Evolutionary conservation across 2,797 vertebrate genomes (phyloP).

Genomic region (Uromys caudimaculatus): DNA sequence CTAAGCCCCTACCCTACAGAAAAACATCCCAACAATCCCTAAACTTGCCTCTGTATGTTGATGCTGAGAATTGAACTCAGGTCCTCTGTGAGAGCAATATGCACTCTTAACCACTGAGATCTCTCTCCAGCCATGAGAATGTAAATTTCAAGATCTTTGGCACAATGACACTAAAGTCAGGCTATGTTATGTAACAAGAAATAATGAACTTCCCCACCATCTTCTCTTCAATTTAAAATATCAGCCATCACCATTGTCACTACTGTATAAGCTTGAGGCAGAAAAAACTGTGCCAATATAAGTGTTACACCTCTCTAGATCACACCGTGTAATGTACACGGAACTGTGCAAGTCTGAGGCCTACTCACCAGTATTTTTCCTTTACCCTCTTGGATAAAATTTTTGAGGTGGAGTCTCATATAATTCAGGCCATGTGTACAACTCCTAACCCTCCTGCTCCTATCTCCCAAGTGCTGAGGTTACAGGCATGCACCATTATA

Average conservation of each 20-base stretch:
- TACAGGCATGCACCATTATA: not conserved
- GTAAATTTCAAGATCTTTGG: constrained; percentile 18
- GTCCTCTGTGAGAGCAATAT: not conserved
- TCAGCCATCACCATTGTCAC: not conserved
- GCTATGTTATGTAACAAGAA: not conserved
- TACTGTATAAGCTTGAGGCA: not conserved
- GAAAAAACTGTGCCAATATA: not conserved
- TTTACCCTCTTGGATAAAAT: not conserved
- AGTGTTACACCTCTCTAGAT: not conserved
- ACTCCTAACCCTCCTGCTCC: not conserved
- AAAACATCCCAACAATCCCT: not conserved
- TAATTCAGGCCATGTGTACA: not conserved
- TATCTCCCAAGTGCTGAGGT: not conserved
- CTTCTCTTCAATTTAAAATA: not conserved
- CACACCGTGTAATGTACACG: not conserved
- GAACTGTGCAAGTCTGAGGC: not conserved
- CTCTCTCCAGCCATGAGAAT: not conserved
- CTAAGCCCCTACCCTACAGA: not conserved
- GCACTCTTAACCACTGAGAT: not conserved
- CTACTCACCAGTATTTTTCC: not conserved
- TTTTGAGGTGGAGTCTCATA: not conserved
- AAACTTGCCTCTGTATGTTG: not conserved
- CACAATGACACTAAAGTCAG: not conserved
- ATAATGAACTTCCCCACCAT: not conserved
- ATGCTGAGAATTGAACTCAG: not conserved